Conservation (phyloP, 1,140 invertebrate genomes). For the Agrypnia vestita region DNA sequence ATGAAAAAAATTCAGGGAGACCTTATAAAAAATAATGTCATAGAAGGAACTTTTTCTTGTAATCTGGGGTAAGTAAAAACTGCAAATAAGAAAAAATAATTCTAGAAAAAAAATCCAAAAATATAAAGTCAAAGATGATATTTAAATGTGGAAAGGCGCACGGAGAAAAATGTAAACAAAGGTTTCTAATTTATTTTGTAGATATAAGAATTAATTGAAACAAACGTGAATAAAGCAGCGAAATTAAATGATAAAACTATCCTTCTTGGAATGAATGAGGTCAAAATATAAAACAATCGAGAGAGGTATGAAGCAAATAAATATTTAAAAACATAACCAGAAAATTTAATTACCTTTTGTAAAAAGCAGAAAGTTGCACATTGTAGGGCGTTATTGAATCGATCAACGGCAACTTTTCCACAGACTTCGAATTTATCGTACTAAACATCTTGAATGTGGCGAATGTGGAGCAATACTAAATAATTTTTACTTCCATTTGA, state of each 20-base stretch:
- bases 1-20: too few species aligned
- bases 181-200: not conserved
- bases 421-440: conserved; percentile 26
- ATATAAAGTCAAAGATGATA: too few species aligned
- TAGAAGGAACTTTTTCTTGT: too few species aligned
- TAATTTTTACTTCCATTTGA: conserved; percentile 25
- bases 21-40: too few species aligned
- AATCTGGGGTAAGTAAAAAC: too few species aligned
- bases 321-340: conserved; percentile 48
- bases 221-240: not conserved
- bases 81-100: too few species aligned
- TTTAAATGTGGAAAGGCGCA: too few species aligned
- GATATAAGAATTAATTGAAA: too few species aligned
- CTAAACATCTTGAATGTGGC: conserved; percentile 24
- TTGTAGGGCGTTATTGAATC: conserved; percentile 66
- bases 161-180: not conserved
- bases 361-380: conserved; percentile 65
- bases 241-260: too few species aligned
- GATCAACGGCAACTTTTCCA: conserved; percentile 56
- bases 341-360: conserved; percentile 64
- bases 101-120: too few species aligned
- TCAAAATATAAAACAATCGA: not conserved
- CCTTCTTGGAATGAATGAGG: too few species aligned
- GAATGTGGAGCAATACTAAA: not conserved
- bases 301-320: not conserved